Evolutionary conservation across 23 tunicate genomes (phyloP), one percentile per base, ranked within the genome.

Genomic region (Trididemnum nubilum): DNA sequence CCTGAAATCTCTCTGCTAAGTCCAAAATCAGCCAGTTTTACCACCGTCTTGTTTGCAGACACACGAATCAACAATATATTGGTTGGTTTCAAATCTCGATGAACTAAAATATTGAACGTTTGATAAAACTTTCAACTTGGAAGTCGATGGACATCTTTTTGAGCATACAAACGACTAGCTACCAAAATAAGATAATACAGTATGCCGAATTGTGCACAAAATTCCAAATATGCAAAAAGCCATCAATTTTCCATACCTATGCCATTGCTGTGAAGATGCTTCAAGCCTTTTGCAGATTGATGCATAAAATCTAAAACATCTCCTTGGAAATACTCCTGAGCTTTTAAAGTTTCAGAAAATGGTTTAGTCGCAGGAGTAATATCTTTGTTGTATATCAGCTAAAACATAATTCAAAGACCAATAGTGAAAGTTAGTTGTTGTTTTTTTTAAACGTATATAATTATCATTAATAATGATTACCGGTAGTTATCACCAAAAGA

Each of bases 11-110:
- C 58, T 31, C 73, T 60, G 51, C 87, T 83, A 2, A 73, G 71
- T 1, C 87, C 87, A 36, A 83, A 83, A 58, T 83, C 87, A 28
- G 81, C 59, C 9, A 83, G 31, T 83, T 83, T 83, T 1, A 51
- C 86, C 2, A 39, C 40, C 3, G 58, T 73, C 2, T 36, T 54
- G 4, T 37, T 3, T 4, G 28, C 23, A 22, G 27, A 2, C 7
- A 58, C 39, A 27, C 67, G 65, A 36, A 52, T 3, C 1, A 77
- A 21, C 67, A 77, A 57, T 2, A 77, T 2, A 54, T 77, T 77
- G 36, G 52, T 26, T 9, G 81, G 81, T 54, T 77, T 77, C 22
- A 77, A 27, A 54, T 77, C 81, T 28, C 81, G 65, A 33, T 77
- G 81, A 51, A 77, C 81, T 77, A 73, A 69, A 33, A 9, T 3